Base-by-base conservation (phyloP, 2,888 invertebrate genomes). In the Ectemnius continuus region DNA sequence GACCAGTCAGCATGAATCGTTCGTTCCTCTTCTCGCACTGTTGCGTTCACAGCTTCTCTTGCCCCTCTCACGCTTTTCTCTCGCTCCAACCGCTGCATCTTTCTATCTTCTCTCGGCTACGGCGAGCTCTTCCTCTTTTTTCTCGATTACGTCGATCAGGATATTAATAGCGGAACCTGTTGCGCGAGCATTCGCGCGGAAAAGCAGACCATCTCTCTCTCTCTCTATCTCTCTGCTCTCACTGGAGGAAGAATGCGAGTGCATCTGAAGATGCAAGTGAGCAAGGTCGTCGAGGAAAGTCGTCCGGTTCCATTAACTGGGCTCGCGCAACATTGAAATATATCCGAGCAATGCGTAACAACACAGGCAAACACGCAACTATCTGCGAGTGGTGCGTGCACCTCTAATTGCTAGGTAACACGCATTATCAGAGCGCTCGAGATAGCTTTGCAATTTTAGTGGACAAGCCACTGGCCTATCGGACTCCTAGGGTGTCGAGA, bases 101-200 rank as follows among this genome's bases (percentile, higher is more conserved):
- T 61, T 36, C 58, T 20, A 36, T 45, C 48, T 48, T 23, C 20
- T 46, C 26, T 28, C 28, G 8, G 36, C 8, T 11, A 8, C n/a
- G n/a, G n/a, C n/a, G n/a, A 11, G 23, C 23, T 23, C 36, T 36
- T 36, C 36, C 36, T 36, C 36, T 36, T 36, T 36, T n/a, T 47
- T 66, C 61, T 67, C 67, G 47, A 52, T 52, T 67, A 47, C 73
- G 52, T 64, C 76, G 62, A 67, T 67, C 36, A 46, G 8, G 72
- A 61, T 78, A 80, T 82, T 78, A 80, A 80, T 80, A 80, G 72
- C 47, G 67, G 67, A 75, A 82, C 83, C 81, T 63, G 81, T 77
- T 80, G 65, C 52, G 26, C 18, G 60, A n/a, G 18, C 66, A 60
- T 23, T 63, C 57, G 23, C 28, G 73, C 48, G 79, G 75, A 81